Percentiles rank a stretch among this genome's conserved stretches.
Conservation (phyloP, 2,888 invertebrate genomes). For the Andrena bucephala region DNA sequence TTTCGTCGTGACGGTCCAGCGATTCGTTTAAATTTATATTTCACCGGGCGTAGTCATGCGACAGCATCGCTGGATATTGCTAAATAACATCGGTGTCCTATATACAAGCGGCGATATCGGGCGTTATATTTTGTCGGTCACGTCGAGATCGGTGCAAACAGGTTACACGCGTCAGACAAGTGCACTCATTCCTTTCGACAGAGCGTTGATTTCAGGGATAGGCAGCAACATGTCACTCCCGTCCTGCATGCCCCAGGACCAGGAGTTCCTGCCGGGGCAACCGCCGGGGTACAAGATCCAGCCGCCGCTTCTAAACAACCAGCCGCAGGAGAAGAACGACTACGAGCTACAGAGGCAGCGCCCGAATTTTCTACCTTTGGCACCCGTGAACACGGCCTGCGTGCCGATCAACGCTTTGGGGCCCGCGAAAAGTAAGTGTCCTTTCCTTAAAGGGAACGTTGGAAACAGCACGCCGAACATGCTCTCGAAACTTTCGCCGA, state of each 20-base stretch:
- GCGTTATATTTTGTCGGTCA: not conserved
- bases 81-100: conserved; percentile 34
- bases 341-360: conserved; percentile 51
- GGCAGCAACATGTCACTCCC: conserved; percentile 83
- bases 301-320: conserved; percentile 32
- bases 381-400: conserved; percentile 76
- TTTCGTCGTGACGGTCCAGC: conserved; percentile 52
- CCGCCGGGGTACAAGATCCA: conserved; percentile 2
- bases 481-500: not conserved
- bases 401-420: conserved; percentile 74
- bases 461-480: not conserved
- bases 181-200: conserved; percentile 45
- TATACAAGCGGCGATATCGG: not conserved
- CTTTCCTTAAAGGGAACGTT: not conserved
- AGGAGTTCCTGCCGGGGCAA: conserved; percentile 69
- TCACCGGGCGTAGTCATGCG: conserved; percentile 44
- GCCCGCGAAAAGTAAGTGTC: conserved; percentile 63
- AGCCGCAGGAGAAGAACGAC: conserved; percentile 45
- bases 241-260: conserved; percentile 78
- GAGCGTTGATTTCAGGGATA: conserved; percentile 79
- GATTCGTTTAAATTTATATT: conserved; percentile 56
- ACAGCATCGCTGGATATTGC: conserved; percentile 6
- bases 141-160: not conserved
- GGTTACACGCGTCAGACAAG: not conserved
- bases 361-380: conserved; percentile 76